phyloP scores from a whole-genome alignment of 2,797 vertebrate species.

The Molothrus ater region DNA sequence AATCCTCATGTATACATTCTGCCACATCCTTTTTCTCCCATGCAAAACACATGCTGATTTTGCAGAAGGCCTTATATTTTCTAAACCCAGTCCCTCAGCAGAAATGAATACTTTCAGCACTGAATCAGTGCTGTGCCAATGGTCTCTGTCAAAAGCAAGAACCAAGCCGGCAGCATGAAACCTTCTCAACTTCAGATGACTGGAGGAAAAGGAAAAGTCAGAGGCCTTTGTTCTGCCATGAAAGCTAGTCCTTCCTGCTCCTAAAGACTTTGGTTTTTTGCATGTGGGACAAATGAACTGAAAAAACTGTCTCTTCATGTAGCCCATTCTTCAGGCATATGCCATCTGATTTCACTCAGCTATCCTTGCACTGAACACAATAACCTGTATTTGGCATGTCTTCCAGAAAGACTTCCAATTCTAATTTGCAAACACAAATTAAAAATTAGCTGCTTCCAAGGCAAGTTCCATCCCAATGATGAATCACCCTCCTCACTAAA shows the following conservation, averaged over 20 bases:
- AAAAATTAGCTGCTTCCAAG: neutral
- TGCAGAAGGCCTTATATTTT: neutral
- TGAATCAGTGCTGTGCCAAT: neutral
- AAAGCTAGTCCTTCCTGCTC: neutral
- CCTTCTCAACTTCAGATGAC: neutral
- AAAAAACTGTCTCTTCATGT: neutral
- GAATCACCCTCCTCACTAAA: neutral
- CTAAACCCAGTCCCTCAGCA: neutral
- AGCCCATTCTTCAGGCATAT: neutral
- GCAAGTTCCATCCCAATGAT: neutral
- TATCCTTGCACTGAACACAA: neutral
- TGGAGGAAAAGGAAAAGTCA: neutral
- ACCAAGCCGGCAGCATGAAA: neutral
- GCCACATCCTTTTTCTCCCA: neutral
- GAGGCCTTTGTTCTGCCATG: neutral
- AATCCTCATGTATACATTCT: neutral
- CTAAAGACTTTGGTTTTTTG: neutral
- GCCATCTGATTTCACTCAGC: neutral
- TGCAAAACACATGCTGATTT: neutral
- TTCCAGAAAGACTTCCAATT: neutral
- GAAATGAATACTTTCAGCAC: neutral
- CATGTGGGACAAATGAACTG: neutral
- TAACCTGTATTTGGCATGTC: neutral
- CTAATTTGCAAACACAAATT: neutral
- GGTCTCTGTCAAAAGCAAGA: neutral